Evolutionary conservation across 2,797 vertebrate genomes (phyloP).

Genomic region (Enteromius fasciolatus): DNA sequence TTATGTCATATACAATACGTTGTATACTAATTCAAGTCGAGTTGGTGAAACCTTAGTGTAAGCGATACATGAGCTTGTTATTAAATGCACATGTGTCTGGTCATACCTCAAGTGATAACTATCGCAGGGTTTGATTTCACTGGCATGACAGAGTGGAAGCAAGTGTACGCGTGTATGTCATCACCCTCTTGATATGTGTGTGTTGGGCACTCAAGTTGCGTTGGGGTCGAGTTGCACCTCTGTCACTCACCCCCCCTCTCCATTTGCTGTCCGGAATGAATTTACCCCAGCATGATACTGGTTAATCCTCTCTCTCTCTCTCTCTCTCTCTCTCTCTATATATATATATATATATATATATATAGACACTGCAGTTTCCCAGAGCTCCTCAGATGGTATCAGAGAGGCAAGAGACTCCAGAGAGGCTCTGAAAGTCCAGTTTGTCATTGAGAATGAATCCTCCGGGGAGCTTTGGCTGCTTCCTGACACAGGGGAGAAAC

Average conservation of each 20-base stretch:
- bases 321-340: no score
- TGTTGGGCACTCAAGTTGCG: constrained; percentile 65
- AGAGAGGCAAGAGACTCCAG: constrained; percentile 53
- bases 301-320: constrained; percentile 66
- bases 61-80: constrained; percentile 15
- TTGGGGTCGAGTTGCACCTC: constrained; percentile 61
- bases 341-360: constrained; percentile 73
- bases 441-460: constrained; percentile 18
- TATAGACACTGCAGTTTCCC: constrained; percentile 76
- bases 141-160: constrained; percentile 27
- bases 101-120: constrained; percentile 22
- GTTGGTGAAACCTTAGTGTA: constrained; percentile 17
- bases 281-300: constrained; percentile 74
- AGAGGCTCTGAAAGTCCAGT: constrained; percentile 31
- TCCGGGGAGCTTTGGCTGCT: not conserved
- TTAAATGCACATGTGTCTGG: constrained; percentile 17
- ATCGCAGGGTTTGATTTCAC: constrained; percentile 22
- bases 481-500: not conserved
- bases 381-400: constrained; percentile 71
- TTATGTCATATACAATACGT: constrained; percentile 4
- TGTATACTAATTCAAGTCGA: constrained; percentile 3
- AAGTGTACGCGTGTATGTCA: constrained; percentile 15
- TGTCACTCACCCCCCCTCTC: constrained; percentile 41
- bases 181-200: constrained; percentile 33
- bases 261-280: constrained; percentile 67